phyloP scores from a whole-genome alignment of 2,797 vertebrate genomes.

The Karalla daura region DNA sequence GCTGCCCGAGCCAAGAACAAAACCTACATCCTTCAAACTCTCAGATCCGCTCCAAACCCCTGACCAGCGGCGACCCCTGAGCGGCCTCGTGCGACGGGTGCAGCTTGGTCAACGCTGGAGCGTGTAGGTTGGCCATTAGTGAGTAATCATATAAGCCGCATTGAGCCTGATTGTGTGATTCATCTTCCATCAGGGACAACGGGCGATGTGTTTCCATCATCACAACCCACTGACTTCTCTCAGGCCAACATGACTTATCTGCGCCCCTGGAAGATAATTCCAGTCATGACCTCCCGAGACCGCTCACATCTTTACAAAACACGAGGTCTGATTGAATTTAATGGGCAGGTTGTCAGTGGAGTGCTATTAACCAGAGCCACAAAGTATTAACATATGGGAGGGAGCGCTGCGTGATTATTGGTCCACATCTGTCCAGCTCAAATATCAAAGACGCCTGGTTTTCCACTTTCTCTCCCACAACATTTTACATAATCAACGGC shows the following conservation, averaged over 20 bases:
- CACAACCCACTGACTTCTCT: conserved; percentile 49
- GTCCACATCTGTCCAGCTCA: conserved; percentile 34
- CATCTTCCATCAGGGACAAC: conserved; percentile 41
- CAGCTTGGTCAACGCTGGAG: conserved; percentile 9
- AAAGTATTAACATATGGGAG: conserved; percentile 48
- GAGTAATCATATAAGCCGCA: conserved; percentile 56
- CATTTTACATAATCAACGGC: conserved; percentile 7
- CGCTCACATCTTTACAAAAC: conserved; percentile 28
- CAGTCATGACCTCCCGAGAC: conserved; percentile 41
- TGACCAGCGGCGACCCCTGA: conserved; percentile 14
- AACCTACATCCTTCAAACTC: conserved; percentile 6
- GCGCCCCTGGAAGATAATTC: conserved; percentile 24
- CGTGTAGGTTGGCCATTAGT: conserved; percentile 62
- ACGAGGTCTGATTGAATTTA: conserved; percentile 15
- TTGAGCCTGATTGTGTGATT: conserved; percentile 58
- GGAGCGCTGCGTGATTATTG: conserved; percentile 11
- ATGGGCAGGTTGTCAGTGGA: conserved; percentile 22
- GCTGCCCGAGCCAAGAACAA: not conserved
- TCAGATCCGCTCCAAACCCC: conserved; percentile 10
- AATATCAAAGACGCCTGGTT: conserved; percentile 31
- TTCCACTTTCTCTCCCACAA: not conserved
- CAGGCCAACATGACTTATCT: conserved; percentile 24
- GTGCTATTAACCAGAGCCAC: conserved; percentile 19
- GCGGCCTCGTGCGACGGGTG: not conserved
- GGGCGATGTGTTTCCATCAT: conserved; percentile 60